Evolutionary conservation across 1,140 invertebrate genomes (phyloP).

Genomic region (Glomeris maerens): DNA sequence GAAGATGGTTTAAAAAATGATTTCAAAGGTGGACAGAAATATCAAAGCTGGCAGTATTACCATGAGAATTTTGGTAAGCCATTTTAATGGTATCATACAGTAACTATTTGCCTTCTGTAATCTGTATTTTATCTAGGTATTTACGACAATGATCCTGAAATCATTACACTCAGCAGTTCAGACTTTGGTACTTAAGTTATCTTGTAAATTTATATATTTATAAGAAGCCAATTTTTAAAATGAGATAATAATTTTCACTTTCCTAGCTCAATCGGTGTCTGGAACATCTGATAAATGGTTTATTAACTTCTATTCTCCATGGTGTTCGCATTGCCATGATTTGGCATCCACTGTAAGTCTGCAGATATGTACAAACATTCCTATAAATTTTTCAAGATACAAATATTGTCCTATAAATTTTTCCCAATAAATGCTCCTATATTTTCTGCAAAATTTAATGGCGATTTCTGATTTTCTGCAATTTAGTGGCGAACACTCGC

Average conservation of each 20-base stretch:
- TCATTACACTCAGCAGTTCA: conserved; percentile 53
- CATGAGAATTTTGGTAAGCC: conserved; percentile 58
- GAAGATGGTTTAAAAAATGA: conserved; percentile 48
- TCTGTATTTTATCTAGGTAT: conserved; percentile 36
- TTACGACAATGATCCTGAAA: conserved; percentile 70
- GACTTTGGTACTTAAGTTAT: conserved; percentile 54
- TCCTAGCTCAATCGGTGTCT: conserved; percentile 42
- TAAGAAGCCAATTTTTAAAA: not conserved
- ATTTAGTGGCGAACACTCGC: conserved; percentile 59
- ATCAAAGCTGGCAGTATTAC: conserved; percentile 70
- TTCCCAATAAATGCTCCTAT: too few relatives aligned
- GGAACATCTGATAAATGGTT: conserved; percentile 56
- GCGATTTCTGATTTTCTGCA: too few relatives aligned
- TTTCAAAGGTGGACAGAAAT: conserved; percentile 34
- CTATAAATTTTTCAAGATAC: too few relatives aligned
- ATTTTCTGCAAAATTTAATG: too few relatives aligned
- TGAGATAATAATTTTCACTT: conserved; percentile 8
- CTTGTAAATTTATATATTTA: conserved; percentile 6
- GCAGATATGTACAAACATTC: too few relatives aligned
- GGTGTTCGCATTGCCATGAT: conserved; percentile 67
- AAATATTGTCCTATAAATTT: too few relatives aligned
- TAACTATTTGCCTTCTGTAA: conserved; percentile 10
- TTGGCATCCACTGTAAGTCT: conserved; percentile 43
- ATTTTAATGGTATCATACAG: conserved; percentile 2
- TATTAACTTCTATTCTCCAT: conserved; percentile 72